Base-by-base conservation (phyloP, 1,140 invertebrate genomes). In the Drosophila bipectinata region DNA sequence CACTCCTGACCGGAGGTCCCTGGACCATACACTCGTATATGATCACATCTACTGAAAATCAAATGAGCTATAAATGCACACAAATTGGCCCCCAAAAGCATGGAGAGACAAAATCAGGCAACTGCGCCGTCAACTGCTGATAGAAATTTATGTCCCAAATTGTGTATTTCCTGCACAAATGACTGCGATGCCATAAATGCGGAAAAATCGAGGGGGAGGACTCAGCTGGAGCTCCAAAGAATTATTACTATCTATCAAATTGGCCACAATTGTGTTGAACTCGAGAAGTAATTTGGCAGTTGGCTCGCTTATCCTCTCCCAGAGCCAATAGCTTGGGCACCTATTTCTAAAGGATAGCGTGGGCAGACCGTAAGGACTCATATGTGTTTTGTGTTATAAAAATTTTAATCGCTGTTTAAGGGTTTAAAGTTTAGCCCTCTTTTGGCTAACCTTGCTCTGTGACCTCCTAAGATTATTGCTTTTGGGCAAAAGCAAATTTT, bases 61-160 rank as follows among this genome's bases (percentile, higher is more conserved):
- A 85, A 87, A 85, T 87, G 82, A 78, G 69, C 82, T 78, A 82
- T 87, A 87, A 85, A 78, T 72, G 82, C 63, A 58, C 49, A 78
- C 82, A 85, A 85, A 87, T 85, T 87, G 74, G 44, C 61, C 45
- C 28, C 58, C 68, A 5, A 14, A 48, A n/a, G 4, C 34, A 59
- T 30, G 14, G 60, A 48, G 26, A 32, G 62, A 60, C 64, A 6
- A 39, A 72, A 59, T 72, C 66, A 37, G 37, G 34, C 21, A 67
- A 72, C 67, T 58, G 57, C 18, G 56, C 18, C 28, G 34, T 28
- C 57, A 53, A 61, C 67, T 72, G 68, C 71, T 73, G 71, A 73
- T 72, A 63, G 69, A 72, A 56, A 73, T 73, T 73, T 62, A 84
- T 84, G 80, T 47, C 48, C 63, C 61, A 76, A 79, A 73, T 84